Evolutionary conservation across 2,888 invertebrate genomes (phyloP), one percentile per base, ranked within the genome.

Genomic region (Eurytoma californica): DNA sequence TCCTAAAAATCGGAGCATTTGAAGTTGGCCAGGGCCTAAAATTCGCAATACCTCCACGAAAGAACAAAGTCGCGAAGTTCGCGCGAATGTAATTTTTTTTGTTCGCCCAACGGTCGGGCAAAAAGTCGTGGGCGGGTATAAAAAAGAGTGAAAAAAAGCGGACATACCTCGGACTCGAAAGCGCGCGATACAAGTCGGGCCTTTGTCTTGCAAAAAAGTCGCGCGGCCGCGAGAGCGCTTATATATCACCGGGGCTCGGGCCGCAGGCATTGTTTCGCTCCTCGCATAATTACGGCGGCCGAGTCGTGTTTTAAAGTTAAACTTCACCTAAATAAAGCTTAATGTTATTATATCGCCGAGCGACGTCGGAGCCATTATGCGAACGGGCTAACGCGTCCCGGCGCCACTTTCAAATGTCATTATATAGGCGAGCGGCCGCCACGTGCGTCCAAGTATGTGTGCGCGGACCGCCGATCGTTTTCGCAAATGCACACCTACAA

Each of bases 251-350:
- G 39, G 3, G 83, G 83, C 83, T 51, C 51, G 67, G 49, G 83
- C 82, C 84, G 83, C 85, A 83, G 86, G 87, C 86, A 88, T 89
- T 88, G 88, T 88, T 88, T 88, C 86, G 84, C 85, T 86, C 82
- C 85, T 86, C 86, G 88, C 88, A 89, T 88, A 88, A 89, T 89
- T 89, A 88, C 87, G 84, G 84, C 85, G 85, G 86, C 39, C 39
- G 88, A 88, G 86, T 87, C 87, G 85, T 86, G 87, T 88, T 89
- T 88, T 87, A 86, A 88, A 89, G 86, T 88, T 87, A 87, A 89
- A 88, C 87, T 88, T 87, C 86, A 86, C 86, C 87, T 86, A 88
- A 89, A 89, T 89, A 87, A 89, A 88, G 88, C 87, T 87, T 88
- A 86, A 89, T 88, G 86, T 86, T 88, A 88, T 89, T 88, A 88